phyloP scores from a whole-genome alignment of 2,888 invertebrate genomes.

The Nipponacmea schrenckii region DNA sequence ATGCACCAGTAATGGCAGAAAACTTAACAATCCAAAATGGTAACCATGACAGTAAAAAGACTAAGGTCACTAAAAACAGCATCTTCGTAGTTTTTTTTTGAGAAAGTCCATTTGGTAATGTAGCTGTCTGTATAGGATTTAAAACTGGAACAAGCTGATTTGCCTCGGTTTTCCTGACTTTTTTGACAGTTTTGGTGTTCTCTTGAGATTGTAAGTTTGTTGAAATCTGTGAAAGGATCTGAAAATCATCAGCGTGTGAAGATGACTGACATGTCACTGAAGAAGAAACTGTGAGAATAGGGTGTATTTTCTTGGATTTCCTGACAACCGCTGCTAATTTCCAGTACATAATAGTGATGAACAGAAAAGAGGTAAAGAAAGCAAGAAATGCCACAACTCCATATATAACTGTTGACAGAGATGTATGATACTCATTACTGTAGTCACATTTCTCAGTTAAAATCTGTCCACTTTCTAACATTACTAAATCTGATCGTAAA shows the following conservation, averaged over 20 bases:
- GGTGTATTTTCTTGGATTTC: background rate
- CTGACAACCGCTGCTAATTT: slow-evolving; percentile 32
- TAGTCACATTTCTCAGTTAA: slow-evolving; percentile 34
- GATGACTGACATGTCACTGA: too few species aligned
- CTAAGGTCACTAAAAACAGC: slow-evolving; percentile 38
- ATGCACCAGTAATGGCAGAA: slow-evolving; percentile 8
- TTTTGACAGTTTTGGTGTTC: too few species aligned
- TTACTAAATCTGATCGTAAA: slow-evolving; percentile 8
- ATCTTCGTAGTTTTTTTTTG: slow-evolving; percentile 40
- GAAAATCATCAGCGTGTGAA: too few species aligned
- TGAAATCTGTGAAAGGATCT: too few species aligned
- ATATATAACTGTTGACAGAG: slow-evolving; percentile 20
- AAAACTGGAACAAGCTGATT: background rate
- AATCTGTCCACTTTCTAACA: background rate
- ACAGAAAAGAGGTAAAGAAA: slow-evolving; percentile 24
- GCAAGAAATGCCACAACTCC: slow-evolving; percentile 20
- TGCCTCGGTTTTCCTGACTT: too few species aligned
- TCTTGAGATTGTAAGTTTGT: too few species aligned
- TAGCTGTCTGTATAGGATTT: background rate
- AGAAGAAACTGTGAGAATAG: background rate
- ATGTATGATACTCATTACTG: slow-evolving; percentile 24
- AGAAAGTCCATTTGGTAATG: background rate
- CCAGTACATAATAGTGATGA: slow-evolving; percentile 30
- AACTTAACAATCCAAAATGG: slow-evolving; percentile 37
- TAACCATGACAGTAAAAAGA: slow-evolving; percentile 39